Percentiles rank a stretch among this genome's conserved stretches.
These are phyloP conservation scores for Palaemon carinicauda DNA, from an alignment of 1,140 invertebrate genomes.

Conservation along the genomic window DNA sequence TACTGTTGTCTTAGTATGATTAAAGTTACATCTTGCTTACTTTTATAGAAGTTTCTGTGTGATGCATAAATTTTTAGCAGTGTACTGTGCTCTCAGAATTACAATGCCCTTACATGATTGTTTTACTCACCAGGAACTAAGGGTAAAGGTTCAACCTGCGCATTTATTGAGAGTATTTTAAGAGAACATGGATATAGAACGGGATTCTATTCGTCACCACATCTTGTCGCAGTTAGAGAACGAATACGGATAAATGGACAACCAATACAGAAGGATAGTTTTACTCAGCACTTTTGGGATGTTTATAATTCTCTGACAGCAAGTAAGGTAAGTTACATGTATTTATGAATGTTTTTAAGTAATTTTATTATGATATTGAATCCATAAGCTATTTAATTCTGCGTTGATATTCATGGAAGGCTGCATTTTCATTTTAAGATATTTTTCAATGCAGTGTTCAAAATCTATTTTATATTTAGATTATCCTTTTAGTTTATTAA, in stretches of 20 bases:
- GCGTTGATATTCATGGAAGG: no score
- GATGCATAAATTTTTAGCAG: neutral
- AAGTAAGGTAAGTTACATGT: neutral
- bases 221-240: constrained; percentile 91
- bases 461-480: no score
- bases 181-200: constrained; percentile 85
- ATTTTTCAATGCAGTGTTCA: no score
- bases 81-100: no score
- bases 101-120: neutral
- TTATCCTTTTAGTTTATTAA: no score
- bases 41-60: neutral
- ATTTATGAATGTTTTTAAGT: no score
- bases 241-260: constrained; percentile 88
- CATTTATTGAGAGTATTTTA: constrained; percentile 90
- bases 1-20: no score
- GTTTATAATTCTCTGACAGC: constrained; percentile 74
- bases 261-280: constrained; percentile 77
- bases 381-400: no score
- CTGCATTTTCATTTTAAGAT: no score
- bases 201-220: constrained; percentile 96
- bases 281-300: constrained; percentile 84
- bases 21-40: no score
- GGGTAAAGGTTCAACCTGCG: constrained; percentile 85
- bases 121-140: constrained; percentile 94
- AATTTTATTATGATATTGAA: no score